These are phyloP conservation scores for Drosophila neutralis DNA, from an alignment of 2,888 invertebrate genomes.

Conservation along the genomic window DNA sequence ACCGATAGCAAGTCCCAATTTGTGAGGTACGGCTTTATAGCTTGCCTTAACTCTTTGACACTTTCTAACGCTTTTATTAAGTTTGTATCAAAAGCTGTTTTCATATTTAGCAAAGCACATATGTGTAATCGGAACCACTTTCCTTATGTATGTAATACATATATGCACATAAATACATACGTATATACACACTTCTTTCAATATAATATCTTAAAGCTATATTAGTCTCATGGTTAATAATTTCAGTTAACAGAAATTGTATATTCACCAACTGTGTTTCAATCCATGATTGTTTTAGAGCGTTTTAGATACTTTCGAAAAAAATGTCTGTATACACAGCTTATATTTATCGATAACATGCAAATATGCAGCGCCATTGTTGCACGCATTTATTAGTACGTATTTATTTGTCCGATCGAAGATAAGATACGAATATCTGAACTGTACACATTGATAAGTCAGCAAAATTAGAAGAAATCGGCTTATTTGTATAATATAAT, in stretches of 20 bases:
- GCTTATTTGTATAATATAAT: neutral
- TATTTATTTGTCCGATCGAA: slow-evolving; percentile 4
- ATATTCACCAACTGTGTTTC: too few relatives aligned
- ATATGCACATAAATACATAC: neutral
- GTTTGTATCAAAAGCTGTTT: neutral
- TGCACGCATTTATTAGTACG: neutral
- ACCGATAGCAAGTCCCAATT: neutral
- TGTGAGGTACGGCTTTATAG: neutral
- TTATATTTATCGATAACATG: neutral
- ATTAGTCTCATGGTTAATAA: neutral
- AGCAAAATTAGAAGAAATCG: neutral
- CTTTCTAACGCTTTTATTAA: neutral
- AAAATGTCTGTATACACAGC: too few relatives aligned
- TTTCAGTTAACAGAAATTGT: neutral
- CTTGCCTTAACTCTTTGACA: neutral
- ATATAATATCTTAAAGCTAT: neutral
- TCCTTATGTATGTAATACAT: neutral
- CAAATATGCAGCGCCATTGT: neutral
- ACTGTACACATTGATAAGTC: neutral
- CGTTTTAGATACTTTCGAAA: neutral
- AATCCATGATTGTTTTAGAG: neutral
- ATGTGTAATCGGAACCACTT: neutral
- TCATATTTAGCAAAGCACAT: neutral
- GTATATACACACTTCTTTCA: neutral
- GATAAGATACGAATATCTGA: slow-evolving; percentile 30